phyloP scores from a whole-genome alignment of 2,888 invertebrate genomes.

The Erebia epiphron region DNA sequence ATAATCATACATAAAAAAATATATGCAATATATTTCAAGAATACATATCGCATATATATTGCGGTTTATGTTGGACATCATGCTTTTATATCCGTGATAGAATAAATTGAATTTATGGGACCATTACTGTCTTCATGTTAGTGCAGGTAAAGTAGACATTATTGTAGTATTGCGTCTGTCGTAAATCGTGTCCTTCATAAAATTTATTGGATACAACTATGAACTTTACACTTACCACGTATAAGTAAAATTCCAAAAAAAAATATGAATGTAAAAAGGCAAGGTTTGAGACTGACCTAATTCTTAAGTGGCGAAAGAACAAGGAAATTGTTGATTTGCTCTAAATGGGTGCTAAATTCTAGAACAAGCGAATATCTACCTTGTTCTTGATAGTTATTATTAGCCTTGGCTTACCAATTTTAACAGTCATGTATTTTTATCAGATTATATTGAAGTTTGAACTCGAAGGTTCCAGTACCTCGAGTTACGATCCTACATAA shows the following conservation, averaged over 20 bases:
- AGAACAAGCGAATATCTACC: background rate
- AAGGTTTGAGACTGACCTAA: background rate
- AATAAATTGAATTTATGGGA: slow-evolving; percentile 3
- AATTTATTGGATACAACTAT: background rate
- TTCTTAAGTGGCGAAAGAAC: background rate
- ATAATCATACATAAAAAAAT: background rate
- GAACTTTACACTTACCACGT: background rate
- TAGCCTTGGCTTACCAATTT: background rate
- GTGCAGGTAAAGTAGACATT: background rate
- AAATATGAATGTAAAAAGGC: background rate
- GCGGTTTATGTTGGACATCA: background rate
- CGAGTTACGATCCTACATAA: no score
- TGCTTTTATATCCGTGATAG: background rate
- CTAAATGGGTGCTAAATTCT: background rate
- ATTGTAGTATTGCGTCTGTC: background rate
- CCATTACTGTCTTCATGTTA: background rate
- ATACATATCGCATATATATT: background rate
- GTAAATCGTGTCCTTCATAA: background rate
- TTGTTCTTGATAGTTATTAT: background rate
- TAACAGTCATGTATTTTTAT: background rate
- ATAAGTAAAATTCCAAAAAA: background rate
- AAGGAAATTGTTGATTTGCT: background rate
- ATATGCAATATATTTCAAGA: background rate
- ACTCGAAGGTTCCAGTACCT: no score
- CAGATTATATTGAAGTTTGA: background rate